Evolutionary conservation across 2,797 vertebrate species (phyloP).

Genomic region (Aplochiton taeniatus): DNA sequence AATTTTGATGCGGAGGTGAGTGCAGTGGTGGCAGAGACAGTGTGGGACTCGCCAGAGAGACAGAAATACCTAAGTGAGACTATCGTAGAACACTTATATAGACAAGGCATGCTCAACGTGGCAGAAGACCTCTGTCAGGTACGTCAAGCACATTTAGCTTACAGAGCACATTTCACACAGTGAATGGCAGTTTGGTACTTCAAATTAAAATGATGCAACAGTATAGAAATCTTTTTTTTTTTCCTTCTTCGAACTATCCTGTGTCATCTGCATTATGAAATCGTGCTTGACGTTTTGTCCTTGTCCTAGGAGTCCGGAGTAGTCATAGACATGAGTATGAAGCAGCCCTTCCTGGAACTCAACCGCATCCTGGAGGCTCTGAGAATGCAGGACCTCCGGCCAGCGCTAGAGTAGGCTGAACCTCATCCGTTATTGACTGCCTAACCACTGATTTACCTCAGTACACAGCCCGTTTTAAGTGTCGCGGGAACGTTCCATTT

Average conservation of each 20-base stretch:
- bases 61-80: constrained; percentile 88
- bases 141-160: not conserved
- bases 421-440: not conserved
- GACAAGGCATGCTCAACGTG: constrained; percentile 89
- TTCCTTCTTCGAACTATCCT: too few species aligned
- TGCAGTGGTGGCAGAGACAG: constrained; percentile 85
- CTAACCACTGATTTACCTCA: not conserved
- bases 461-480: too few species aligned
- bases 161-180: too few species aligned
- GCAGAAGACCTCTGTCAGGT: constrained; percentile 90
- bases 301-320: constrained; percentile 80
- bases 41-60: constrained; percentile 87
- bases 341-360: constrained; percentile 89
- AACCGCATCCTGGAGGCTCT: constrained; percentile 90
- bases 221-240: not conserved
- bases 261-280: not conserved
- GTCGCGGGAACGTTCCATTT: too few species aligned
- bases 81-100: constrained; percentile 88
- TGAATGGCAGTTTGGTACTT: too few species aligned
- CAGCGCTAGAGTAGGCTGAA: constrained; percentile 83
- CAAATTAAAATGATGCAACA: not conserved
- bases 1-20: constrained; percentile 92
- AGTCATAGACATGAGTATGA: constrained; percentile 89
- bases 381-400: constrained; percentile 85
- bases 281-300: not conserved